Evolutionary conservation across 2,797 vertebrate species (phyloP), one percentile per base, ranked within the genome.

Genomic region (Threskiornis aethiopicus): DNA sequence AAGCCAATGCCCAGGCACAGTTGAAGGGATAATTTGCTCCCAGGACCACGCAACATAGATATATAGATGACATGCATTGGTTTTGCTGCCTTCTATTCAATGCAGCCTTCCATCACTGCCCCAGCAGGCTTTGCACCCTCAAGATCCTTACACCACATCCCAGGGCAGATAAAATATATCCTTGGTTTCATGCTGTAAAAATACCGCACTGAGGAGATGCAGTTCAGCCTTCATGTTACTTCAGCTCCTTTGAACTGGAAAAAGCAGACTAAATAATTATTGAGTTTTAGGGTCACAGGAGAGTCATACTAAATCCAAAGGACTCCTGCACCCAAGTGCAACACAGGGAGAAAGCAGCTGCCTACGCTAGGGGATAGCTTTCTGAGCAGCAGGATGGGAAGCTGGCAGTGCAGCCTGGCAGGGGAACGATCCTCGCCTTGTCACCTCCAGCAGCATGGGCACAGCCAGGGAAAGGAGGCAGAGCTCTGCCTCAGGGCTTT

Each of bases 351-450:
- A 54, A 67, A 77, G 46, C 33, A 76, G 49, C 26, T 72, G 39
- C 9, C 18, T 21, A 3, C 1, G 1, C 33, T 13, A 13, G 10
- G 33, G 11, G 8, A 31, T 2, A n/a, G 28, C 9, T 59, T 24
- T 49, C 37, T 31, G 37, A 54, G 29, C 39, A 47, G 33, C 4
- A n/a, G 21, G 21, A 33, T 16, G 20, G 54, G 62, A 73, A 84
- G 35, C 7, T 2, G 0, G 28, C 41, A 26, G 29, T 4, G 21
- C 15, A 54, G 39, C 21, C 3, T 6, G 25, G 66, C 33, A 5
- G 1, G 22, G 41, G 42, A 49, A 70, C 9, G 26, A 35, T 31
- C 46, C 21, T 79, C 9, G 1, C 9, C 20, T 24, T 52, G 22
- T 31, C 42, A 6, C 20, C 54, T 71, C 28, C 52, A 22, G 55